Base-by-base conservation (phyloP, 2,888 invertebrate species). In the Noctua janthina region DNA sequence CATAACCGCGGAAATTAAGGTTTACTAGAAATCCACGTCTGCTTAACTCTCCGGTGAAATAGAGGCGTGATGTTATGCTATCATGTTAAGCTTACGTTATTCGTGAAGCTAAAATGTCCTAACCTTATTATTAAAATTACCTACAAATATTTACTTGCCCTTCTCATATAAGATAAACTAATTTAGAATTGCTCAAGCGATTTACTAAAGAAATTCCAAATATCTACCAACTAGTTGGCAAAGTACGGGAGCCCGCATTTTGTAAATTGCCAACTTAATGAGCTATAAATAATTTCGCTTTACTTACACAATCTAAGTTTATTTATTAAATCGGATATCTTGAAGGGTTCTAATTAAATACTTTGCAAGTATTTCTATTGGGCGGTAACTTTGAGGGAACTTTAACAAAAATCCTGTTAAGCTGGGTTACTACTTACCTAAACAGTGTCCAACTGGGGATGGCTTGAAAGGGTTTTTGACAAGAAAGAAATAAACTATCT, bases 401-500 rank as follows among this genome's bases (percentile, higher is more conserved):
- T 78, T 76, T 51, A 74, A 87, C 89, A 90, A 90, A 91, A 90
- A 86, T 88, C 84, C 71, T 81, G 77, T 78, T 74, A 86, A 90
- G 81, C 83, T 83, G 78, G 79, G 82, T 64, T 73, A 84, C 73
- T 81, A 73, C 78, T 51, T 75, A 67, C 43, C 43, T 74, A 73
- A 78, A 87, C 35, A 17, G 29, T 35, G 15, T 35, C 29, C 8
- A 35, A 64, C 54, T 43, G 15, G 54, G 15, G 73, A 89, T 88
- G 90, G 89, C 90, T 91, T 91, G 87, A 88, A 91, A 90, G 87
- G 86, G 89, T 87, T 88, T 79, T 86, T 83, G 79, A 79, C 85
- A 88, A 89, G 84, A 87, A 83, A 79, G 77, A 85, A 79, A 51
- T 78, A 74, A 79, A 76, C 81, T 82, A 79, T 83, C 79, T 89